Evolutionary conservation across 2,797 vertebrate genomes (phyloP).

Genomic region (Glossophaga mutica): DNA sequence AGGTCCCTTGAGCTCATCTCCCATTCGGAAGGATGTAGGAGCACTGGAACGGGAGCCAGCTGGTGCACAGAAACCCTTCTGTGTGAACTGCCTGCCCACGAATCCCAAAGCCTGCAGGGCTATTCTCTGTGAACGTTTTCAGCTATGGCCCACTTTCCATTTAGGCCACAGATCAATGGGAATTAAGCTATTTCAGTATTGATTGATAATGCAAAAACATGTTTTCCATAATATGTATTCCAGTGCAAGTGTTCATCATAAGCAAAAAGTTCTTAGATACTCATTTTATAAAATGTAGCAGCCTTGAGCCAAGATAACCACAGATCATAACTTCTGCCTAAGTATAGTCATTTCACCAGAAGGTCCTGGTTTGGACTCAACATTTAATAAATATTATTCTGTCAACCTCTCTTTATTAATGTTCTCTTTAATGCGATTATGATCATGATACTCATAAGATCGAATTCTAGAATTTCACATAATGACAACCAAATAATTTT

Average conservation of each 20-base stretch:
- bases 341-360: background rate
- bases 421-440: conserved; percentile 22
- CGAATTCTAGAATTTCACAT: conserved; percentile 29
- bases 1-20: conserved; percentile 18
- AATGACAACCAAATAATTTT: conserved; percentile 24
- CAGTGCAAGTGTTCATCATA: background rate
- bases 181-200: conserved; percentile 19
- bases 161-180: conserved; percentile 4
- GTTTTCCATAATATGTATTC: background rate
- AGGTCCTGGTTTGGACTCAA: background rate
- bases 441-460: conserved; percentile 2
- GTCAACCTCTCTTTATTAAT: conserved; percentile 12
- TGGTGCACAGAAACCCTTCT: background rate
- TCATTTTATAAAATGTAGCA: background rate
- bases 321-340: background rate
- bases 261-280: conserved; percentile 3
- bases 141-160: background rate
- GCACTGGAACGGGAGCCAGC: background rate
- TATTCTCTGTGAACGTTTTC: background rate
- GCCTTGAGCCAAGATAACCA: background rate
- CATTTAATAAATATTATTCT: conserved; percentile 26
- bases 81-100: background rate
- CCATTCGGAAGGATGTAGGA: background rate
- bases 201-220: conserved; percentile 29
- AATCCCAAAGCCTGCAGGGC: background rate